Evolutionary conservation across 2,113 vertebrate genomes (phyloP).

Genomic region (Choloepus hoffmanni): DNA sequence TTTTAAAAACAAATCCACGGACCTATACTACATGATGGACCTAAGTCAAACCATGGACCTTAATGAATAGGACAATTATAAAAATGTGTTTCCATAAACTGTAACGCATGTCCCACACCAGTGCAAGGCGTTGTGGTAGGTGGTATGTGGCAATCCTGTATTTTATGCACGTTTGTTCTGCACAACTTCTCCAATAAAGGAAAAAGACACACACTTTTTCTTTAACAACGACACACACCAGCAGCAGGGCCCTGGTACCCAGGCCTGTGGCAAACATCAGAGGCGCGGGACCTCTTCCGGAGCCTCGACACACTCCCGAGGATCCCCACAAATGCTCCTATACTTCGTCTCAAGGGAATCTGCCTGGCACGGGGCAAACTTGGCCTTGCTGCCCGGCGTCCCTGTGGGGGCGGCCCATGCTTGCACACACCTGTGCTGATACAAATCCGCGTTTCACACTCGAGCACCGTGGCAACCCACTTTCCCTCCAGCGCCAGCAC

Average conservation of each 20-base stretch:
- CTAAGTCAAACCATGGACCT: too few relatives aligned
- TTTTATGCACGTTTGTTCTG: too few relatives aligned
- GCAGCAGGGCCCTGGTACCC: too few relatives aligned
- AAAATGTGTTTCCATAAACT: too few relatives aligned
- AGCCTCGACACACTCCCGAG: background rate
- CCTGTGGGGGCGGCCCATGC: slow-evolving; percentile 56
- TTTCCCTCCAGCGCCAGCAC: slow-evolving; percentile 33
- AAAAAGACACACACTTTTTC: background rate
- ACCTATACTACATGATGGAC: too few relatives aligned
- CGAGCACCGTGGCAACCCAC: slow-evolving; percentile 61
- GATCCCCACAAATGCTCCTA: slow-evolving; percentile 52
- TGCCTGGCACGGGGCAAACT: background rate
- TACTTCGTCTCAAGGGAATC: slow-evolving; percentile 49
- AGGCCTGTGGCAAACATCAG: too few relatives aligned
- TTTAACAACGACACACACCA: background rate
- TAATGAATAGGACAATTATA: too few relatives aligned
- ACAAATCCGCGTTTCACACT: slow-evolving; percentile 66
- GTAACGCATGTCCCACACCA: too few relatives aligned
- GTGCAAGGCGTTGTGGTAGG: too few relatives aligned
- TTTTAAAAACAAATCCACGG: too few relatives aligned
- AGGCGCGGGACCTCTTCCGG: background rate
- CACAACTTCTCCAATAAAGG: too few relatives aligned
- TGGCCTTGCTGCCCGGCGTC: background rate
- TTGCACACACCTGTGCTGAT: slow-evolving; percentile 32
- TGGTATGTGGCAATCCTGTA: too few relatives aligned